Evolutionary conservation across 2,888 invertebrate species (phyloP).

Genomic region (Caenorhabditis panamensis): DNA sequence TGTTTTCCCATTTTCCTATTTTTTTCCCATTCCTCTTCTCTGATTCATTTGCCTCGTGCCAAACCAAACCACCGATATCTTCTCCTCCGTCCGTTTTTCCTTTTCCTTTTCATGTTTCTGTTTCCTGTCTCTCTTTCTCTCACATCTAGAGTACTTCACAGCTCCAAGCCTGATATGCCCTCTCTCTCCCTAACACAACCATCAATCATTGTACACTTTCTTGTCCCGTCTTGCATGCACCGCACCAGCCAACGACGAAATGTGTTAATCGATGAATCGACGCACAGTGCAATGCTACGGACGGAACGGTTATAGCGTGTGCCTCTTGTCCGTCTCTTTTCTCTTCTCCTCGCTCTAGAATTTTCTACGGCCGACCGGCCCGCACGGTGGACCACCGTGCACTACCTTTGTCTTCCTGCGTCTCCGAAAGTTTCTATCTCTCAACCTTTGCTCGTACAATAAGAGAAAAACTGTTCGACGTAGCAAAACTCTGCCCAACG

Average conservation of each 20-base stretch:
- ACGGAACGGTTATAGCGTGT: conserved; percentile 1
- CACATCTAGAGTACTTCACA: not conserved
- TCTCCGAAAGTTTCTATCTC: not conserved
- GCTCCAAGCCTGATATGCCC: not conserved
- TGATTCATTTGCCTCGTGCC: conserved; percentile 1
- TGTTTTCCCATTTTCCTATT: not conserved
- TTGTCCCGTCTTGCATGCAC: not conserved
- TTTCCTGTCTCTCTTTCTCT: not conserved
- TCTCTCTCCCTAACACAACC: not conserved
- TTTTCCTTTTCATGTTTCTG: not conserved
- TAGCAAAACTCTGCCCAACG: not conserved
- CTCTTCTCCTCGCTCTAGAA: not conserved
- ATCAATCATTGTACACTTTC: conserved; percentile 10
- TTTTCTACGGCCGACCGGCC: not conserved
- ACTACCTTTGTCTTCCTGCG: not conserved
- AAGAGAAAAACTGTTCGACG: not conserved
- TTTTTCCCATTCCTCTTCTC: not conserved
- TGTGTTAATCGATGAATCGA: not conserved
- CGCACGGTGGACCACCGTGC: conserved; percentile 30
- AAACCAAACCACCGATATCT: not conserved
- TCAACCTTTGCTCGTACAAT: not conserved
- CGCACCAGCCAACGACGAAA: not conserved
- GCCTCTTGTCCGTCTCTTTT: not conserved
- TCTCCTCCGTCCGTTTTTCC: not conserved
- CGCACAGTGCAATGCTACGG: not conserved